Conservation (phyloP, 2,113 vertebrate genomes). For the Morone chrysops region DNA sequence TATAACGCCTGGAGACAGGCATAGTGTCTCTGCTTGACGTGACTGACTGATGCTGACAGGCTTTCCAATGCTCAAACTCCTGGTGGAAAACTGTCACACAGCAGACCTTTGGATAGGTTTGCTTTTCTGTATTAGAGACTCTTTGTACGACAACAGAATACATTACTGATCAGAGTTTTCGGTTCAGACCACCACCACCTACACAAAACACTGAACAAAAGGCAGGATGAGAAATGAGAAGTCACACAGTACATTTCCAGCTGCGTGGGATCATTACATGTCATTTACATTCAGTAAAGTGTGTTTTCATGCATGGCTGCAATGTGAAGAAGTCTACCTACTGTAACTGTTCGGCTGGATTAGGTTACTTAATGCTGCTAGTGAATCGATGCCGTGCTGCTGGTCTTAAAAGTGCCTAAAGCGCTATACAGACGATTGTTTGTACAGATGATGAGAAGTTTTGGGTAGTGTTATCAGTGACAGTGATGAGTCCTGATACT, state of each 20-base stretch:
- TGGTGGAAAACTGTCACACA: conserved; percentile 66
- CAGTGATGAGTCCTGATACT: background rate
- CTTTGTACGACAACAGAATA: conserved; percentile 59
- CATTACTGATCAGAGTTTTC: conserved; percentile 65
- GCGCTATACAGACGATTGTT: background rate
- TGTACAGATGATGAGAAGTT: background rate
- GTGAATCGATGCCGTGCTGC: conserved; percentile 33
- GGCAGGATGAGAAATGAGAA: conserved; percentile 70
- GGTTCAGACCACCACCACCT: conserved; percentile 57
- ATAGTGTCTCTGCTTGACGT: conserved; percentile 61
- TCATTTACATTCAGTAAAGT: conserved; percentile 69
- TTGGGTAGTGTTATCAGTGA: background rate
- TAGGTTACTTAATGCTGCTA: conserved; percentile 35
- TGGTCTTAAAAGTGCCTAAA: conserved; percentile 13
- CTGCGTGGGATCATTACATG: conserved; percentile 66
- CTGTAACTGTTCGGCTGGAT: conserved; percentile 31
- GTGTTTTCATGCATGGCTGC: conserved; percentile 57
- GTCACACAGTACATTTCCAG: conserved; percentile 68
- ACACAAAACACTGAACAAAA: conserved; percentile 63
- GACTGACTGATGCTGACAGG: conserved; percentile 78
- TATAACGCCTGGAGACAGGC: conserved; percentile 72
- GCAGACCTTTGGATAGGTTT: conserved; percentile 66
- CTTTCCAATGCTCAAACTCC: conserved; percentile 60
- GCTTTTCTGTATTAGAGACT: conserved; percentile 53
- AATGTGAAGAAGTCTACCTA: conserved; percentile 46